A percentile compares a stretch with the other conserved stretches of the same genome.
phyloP scores from a whole-genome alignment of 2,113 vertebrate species.

The Sturnus vulgaris region DNA sequence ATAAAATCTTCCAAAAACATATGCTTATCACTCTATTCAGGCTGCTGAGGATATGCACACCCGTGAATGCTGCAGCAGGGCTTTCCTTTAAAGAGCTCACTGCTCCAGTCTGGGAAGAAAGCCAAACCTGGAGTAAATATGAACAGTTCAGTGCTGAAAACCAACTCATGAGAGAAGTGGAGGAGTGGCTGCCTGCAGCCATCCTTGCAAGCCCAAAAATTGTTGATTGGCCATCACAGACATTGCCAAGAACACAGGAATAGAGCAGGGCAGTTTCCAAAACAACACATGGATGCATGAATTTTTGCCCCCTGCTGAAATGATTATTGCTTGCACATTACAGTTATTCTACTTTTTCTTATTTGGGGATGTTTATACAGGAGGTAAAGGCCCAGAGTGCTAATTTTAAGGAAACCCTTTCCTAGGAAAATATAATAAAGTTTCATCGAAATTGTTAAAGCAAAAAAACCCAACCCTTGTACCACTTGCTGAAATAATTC shows the following conservation, averaged over 20 bases:
- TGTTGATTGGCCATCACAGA: not conserved
- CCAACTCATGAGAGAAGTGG: not conserved
- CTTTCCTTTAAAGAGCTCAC: not conserved
- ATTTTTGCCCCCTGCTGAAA: not conserved
- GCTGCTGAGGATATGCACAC: not conserved
- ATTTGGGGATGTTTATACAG: not conserved
- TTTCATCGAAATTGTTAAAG: not conserved
- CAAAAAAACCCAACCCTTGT: not conserved
- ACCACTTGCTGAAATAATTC: not conserved
- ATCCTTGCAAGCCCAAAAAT: not conserved
- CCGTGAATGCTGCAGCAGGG: not conserved
- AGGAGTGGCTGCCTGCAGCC: not conserved
- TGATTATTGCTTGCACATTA: not conserved
- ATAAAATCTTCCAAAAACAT: not conserved
- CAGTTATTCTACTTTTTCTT: not conserved
- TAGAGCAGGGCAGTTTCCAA: not conserved
- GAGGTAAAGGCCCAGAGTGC: not conserved
- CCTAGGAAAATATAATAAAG: not conserved
- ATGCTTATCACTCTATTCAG: not conserved
- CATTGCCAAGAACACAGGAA: not conserved
- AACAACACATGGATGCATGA: not conserved
- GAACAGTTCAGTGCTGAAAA: not conserved
- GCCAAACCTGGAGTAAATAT: not conserved
- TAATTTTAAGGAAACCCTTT: not conserved
- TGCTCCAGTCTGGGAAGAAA: not conserved